Percentiles rank a stretch among this genome's conserved stretches.
Evolutionary conservation across 2,113 vertebrate species (phyloP).

Genomic region (Lamprotornis superbus): DNA sequence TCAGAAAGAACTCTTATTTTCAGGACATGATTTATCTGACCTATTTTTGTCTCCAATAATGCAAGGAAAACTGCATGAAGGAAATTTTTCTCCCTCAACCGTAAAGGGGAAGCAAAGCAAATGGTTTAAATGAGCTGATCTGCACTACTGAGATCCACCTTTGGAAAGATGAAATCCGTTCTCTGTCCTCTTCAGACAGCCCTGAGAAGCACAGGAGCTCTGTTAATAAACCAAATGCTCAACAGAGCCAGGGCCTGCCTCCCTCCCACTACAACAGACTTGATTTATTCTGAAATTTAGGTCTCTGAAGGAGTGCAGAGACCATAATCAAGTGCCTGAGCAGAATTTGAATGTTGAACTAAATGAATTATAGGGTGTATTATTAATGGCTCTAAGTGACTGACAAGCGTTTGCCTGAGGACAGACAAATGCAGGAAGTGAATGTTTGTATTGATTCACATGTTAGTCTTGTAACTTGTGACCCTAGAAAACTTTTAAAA

Average conservation of each 20-base stretch:
- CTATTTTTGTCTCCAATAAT: neutral
- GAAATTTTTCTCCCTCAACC: neutral
- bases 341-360: neutral
- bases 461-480: conserved; percentile 43
- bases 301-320: neutral
- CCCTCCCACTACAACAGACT: neutral
- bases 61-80: neutral
- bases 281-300: neutral
- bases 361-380: neutral
- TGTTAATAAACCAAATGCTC: neutral
- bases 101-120: neutral
- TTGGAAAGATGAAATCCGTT: neutral
- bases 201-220: neutral
- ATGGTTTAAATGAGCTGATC: neutral
- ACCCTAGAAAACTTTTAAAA: conserved; percentile 36
- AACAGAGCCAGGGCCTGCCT: neutral
- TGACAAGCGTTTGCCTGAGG: neutral
- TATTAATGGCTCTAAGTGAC: conserved; percentile 16
- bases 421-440: conserved; percentile 44
- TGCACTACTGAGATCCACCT: neutral
- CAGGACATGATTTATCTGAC: neutral
- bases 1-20: neutral
- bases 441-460: conserved; percentile 8
- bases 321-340: neutral
- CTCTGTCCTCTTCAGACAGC: neutral